A percentile compares a stretch with the other conserved stretches of the same genome.
These are phyloP conservation scores for Neolamprologus falcicula DNA, from an alignment of 2,113 vertebrate species.

Conservation along the genomic window DNA sequence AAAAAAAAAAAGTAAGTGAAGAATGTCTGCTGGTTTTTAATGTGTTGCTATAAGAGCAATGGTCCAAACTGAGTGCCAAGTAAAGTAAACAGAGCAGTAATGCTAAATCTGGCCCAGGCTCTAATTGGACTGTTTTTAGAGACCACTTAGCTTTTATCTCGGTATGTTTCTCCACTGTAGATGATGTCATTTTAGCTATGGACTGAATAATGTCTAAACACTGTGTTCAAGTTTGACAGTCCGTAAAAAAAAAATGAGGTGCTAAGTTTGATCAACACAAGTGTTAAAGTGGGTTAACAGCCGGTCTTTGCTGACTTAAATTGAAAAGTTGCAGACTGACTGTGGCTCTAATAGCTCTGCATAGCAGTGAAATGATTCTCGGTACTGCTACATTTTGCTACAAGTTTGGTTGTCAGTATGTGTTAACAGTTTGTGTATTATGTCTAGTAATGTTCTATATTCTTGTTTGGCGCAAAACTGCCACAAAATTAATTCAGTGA, in stretches of 20 bases:
- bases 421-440: background rate
- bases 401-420: background rate
- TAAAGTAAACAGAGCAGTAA: background rate
- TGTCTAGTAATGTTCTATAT: background rate
- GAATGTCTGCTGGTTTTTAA: background rate
- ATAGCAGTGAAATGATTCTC: background rate
- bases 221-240: background rate
- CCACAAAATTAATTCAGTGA: background rate
- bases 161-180: background rate
- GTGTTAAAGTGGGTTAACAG: background rate
- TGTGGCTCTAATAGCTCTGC: background rate
- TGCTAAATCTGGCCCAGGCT: background rate
- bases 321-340: background rate
- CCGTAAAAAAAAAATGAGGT: background rate
- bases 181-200: background rate
- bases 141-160: background rate
- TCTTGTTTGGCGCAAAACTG: background rate
- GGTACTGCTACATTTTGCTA: background rate
- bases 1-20: background rate
- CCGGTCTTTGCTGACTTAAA: background rate
- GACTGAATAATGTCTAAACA: background rate
- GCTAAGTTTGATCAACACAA: background rate
- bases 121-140: background rate
- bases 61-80: fast-evolving
- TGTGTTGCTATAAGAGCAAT: background rate